Evolutionary conservation across 92 coral and sea anemone genomes (phyloP).

Genomic region (Umimayanthus kanabou): DNA sequence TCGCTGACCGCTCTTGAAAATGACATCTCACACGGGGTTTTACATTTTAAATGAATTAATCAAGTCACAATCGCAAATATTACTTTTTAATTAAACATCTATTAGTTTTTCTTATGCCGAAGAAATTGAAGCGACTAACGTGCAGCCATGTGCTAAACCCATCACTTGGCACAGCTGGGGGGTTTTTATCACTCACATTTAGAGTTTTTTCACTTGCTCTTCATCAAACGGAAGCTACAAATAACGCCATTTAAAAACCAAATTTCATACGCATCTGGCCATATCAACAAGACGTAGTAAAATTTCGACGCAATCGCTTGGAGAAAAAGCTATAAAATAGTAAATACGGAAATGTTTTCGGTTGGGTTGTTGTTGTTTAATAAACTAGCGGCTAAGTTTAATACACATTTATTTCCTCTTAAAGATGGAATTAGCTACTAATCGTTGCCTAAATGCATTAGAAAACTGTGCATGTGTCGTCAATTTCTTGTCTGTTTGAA

Average conservation of each 20-base stretch:
- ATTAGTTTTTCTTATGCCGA: neutral
- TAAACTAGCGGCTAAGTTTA: neutral
- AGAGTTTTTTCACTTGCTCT: neutral
- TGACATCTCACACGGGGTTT: neutral
- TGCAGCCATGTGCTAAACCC: conserved; percentile 17
- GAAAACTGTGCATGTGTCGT: neutral
- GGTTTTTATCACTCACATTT: conserved; percentile 1
- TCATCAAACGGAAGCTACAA: neutral
- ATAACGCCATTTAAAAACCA: neutral
- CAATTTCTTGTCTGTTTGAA: neutral
- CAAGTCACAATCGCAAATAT: neutral
- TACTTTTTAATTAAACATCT: neutral
- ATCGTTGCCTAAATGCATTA: neutral
- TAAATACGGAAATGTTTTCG: neutral
- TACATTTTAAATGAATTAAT: neutral
- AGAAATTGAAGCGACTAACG: neutral
- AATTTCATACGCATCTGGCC: neutral
- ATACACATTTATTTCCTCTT: conserved; percentile 1
- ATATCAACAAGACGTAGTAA: neutral
- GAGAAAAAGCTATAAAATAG: neutral
- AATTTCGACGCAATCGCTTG: neutral
- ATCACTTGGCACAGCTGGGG: conserved; percentile 6
- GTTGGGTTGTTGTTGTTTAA: neutral
- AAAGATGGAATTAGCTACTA: conserved; percentile 2
- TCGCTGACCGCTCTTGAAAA: neutral